Evolutionary conservation across 2,888 invertebrate species (phyloP), one percentile per base, ranked within the genome.

Genomic region (Drosophila acutilabella): DNA sequence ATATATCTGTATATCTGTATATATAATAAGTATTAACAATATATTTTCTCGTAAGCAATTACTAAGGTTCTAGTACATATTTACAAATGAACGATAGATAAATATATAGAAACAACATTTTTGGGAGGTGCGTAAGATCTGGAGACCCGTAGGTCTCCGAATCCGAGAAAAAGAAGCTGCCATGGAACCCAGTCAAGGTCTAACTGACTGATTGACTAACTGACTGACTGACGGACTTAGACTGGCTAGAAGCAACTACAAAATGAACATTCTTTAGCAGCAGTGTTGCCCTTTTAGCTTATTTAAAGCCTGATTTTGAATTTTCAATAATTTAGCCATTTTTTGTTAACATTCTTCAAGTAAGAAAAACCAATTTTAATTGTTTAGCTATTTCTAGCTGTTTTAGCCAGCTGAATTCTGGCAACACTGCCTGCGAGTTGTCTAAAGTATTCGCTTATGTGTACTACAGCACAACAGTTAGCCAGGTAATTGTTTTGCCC

Each of bases 21-120:
- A 65, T 23, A 51, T 71, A 64, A 84, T 80, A 75, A 79, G 71
- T 81, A 81, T 82, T 88, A 89, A 88, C 89, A 83, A 83, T 83
- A 83, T 83, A 83, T 82, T 66, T 56, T 64, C 58, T 71, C 57
- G 60, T 71, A 71, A 74, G 76, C 79, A 78, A 71, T 78, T 61
- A 60, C 69, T 80, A 66, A 64, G 66, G 62, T 66, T 85, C 78
- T 71, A 77, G 72, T 85, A 73, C 66, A 80, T 84, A 87, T 89
- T 87, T 89, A 87, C 88, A 89, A 84, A 83, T 78, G 74, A 88
- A 78, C 68, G 57, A 61, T 66, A 62, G 70, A 74, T 64, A 30
- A 30, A 30, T 30, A 30, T 30, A 66, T 62, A 77, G 78, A 83
- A 83, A 89, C 88, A 87, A 78, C 79, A 62, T 75, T 64, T 76